These are phyloP conservation scores for Misgurnus anguillicaudatus DNA, from an alignment of 2,113 vertebrate species.

Conservation along the genomic window DNA sequence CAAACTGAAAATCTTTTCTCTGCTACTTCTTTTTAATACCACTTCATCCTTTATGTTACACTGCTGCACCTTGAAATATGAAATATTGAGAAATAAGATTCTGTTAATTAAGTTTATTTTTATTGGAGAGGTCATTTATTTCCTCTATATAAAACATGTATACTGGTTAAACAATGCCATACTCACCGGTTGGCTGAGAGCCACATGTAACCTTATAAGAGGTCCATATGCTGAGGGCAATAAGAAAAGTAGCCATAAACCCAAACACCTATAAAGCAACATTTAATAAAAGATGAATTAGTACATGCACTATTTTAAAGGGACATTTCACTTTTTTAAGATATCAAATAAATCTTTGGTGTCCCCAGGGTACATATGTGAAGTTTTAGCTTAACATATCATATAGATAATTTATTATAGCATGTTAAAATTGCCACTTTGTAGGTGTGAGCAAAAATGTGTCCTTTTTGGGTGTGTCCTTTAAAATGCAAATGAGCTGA, in stretches of 20 bases:
- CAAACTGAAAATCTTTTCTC: not conserved
- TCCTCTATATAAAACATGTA: not conserved
- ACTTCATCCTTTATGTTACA: not conserved
- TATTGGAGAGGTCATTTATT: not conserved
- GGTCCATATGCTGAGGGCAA: slow-evolving; percentile 84
- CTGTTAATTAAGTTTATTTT: not conserved
- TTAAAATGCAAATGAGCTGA: too few relatives aligned
- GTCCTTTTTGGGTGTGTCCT: too few relatives aligned
- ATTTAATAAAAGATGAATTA: slow-evolving; percentile 20
- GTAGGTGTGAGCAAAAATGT: too few relatives aligned
- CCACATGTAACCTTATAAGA: slow-evolving; percentile 87
- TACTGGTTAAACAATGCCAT: not conserved
- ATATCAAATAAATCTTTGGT: not conserved
- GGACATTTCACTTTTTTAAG: not conserved
- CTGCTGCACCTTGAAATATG: slow-evolving; percentile 37
- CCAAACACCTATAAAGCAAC: slow-evolving; percentile 82
- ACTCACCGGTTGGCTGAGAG: slow-evolving; percentile 83
- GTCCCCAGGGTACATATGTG: too few relatives aligned
- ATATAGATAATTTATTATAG: too few relatives aligned
- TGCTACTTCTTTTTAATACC: not conserved
- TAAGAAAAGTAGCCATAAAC: slow-evolving; percentile 87
- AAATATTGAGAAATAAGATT: too few relatives aligned
- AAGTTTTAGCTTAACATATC: too few relatives aligned
- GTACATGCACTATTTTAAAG: not conserved
- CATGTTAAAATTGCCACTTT: too few relatives aligned